phyloP scores from a whole-genome alignment of 2,888 invertebrate species.

The Neocrepidodera transversa region DNA sequence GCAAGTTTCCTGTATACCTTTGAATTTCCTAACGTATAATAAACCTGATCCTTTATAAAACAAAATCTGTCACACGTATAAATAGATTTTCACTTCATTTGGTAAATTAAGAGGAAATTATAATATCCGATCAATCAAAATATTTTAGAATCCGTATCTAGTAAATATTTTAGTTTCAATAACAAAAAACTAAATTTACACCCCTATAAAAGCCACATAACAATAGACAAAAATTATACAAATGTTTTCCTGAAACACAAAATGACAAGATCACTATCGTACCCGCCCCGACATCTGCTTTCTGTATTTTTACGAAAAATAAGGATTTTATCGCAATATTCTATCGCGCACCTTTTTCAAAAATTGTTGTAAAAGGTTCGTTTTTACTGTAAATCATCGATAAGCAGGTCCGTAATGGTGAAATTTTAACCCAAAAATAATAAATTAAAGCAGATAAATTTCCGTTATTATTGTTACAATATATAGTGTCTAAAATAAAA shows the following conservation, averaged over 20 bases:
- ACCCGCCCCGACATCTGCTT: slow-evolving; percentile 28
- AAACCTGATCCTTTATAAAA: too few species aligned
- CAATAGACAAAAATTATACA: slow-evolving; percentile 15
- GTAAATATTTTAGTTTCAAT: not conserved
- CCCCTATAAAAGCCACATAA: not conserved
- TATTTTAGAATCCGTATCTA: too few species aligned
- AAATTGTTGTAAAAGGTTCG: not conserved
- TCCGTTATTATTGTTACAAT: too few species aligned
- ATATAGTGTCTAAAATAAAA: too few species aligned
- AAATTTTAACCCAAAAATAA: too few species aligned
- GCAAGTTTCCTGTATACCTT: too few species aligned
- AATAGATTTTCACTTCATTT: too few species aligned
- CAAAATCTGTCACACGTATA: too few species aligned
- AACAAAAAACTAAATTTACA: not conserved
- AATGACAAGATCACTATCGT: slow-evolving; percentile 30
- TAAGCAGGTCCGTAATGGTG: not conserved
- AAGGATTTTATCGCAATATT: slow-evolving; percentile 4
- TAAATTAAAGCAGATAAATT: too few species aligned
- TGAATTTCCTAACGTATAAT: too few species aligned
- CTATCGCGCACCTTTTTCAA: not conserved
- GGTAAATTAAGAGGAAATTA: too few species aligned
- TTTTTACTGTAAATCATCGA: not conserved
- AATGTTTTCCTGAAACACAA: slow-evolving; percentile 30
- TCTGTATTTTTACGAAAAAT: slow-evolving; percentile 22
- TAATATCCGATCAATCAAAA: too few species aligned